Evolutionary conservation across 2,888 invertebrate species (phyloP), one percentile per base, ranked within the genome.

Genomic region (Incurvaria masculella): DNA sequence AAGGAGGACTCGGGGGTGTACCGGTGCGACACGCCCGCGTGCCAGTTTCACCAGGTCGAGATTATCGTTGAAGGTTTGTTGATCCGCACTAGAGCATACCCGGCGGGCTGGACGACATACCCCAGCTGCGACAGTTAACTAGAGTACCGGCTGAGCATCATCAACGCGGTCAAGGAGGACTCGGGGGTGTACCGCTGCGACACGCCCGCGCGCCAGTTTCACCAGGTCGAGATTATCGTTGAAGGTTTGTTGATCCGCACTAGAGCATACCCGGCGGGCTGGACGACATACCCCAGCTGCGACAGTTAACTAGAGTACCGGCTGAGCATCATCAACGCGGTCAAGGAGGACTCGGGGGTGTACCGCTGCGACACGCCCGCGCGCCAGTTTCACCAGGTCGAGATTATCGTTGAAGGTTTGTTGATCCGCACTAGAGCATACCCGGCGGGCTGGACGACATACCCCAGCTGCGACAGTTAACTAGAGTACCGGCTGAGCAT

Each of bases 331-430:
- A 81, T 88, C 54, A 85, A 89, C 58, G 93, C 94, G 0, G 84
- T 84, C 40, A 86, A 86, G 59, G 91, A 91, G 56, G 94, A 95
- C 68, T 89, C 91, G 0, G 94, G 94, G 0, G 68, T 84, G 2
- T 94, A 88, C 64, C 86, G 91, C 0, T 95, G 95, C 61, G 86
- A 89, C 53, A 91, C 94, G 0, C 94, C 94, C 0, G 89, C 91
- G 0, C 74, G 92, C 38, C 90, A 92, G 61, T 85, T 81, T 4
- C 92, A 93, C 63, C 83, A 88, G 27, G 87, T 93, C 5, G 89
- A 89, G 61, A 87, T 93, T 48, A 81, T 88, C 44, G 91, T 93
- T 1, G 85, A 88, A 82, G 86, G 89, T 88, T 50, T 39, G 51
- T 21, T 33, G n/a, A n/a, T n/a, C n/a, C n/a, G n/a, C n/a, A n/a